phyloP scores from a whole-genome alignment of 2,113 vertebrate genomes.

The Leiothrix lutea region DNA sequence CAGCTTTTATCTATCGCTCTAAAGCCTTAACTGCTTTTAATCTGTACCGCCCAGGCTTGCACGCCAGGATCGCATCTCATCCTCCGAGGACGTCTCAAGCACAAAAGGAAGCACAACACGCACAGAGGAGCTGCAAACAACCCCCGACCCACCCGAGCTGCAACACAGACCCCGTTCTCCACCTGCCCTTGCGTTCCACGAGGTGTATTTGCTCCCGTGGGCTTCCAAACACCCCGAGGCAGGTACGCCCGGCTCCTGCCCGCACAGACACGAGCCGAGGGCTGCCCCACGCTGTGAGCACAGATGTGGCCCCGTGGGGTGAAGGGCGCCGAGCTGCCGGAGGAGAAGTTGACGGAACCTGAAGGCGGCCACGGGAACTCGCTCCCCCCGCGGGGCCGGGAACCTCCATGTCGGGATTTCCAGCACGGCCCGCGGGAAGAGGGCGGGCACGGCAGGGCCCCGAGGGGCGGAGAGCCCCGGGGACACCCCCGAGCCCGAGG shows the following conservation, averaged over 20 bases:
- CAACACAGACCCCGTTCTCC: background rate
- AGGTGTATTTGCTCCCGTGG: background rate
- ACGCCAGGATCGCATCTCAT: constrained; percentile 25
- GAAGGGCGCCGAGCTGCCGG: background rate
- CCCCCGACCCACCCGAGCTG: background rate
- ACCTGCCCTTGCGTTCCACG: background rate
- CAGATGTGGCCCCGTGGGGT: background rate
- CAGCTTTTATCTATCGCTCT: constrained; percentile 62
- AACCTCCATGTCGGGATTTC: background rate
- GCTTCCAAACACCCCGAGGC: background rate
- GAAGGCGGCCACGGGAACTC: background rate
- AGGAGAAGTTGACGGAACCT: background rate
- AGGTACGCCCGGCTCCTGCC: background rate
- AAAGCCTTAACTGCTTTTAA: constrained; percentile 69
- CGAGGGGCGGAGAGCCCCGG: background rate
- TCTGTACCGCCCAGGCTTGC: constrained; percentile 49
- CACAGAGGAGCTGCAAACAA: background rate
- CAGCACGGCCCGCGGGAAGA: background rate
- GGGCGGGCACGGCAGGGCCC: background rate
- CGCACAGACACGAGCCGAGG: background rate
- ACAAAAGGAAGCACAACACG: constrained; percentile 12
- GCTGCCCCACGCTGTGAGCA: background rate
- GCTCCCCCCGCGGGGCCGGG: background rate
- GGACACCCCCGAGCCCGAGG: background rate
- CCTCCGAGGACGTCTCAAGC: background rate